phyloP scores from a whole-genome alignment of 92 coral and sea anemone genomes.

The Zoanthus sociatus region DNA sequence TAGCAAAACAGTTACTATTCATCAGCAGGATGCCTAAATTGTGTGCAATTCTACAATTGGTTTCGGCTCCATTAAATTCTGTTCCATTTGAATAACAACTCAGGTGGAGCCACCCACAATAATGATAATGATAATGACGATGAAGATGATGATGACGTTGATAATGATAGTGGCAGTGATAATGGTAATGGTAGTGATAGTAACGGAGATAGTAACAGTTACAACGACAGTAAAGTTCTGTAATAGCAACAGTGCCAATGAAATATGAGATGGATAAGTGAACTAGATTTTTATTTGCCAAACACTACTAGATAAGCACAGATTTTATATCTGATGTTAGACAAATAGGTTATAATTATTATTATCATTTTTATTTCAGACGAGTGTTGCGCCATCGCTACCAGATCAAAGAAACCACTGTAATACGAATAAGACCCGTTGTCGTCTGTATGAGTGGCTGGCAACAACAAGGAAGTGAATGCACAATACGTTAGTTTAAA shows the following conservation, averaged over 20 bases:
- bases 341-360: not conserved
- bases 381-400: conserved; percentile 9
- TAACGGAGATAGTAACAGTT: not conserved
- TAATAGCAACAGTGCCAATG: not conserved
- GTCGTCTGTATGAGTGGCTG: conserved; percentile 31
- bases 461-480: conserved; percentile 38
- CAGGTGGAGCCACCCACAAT: too few relatives aligned
- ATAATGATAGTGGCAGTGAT: not conserved
- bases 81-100: too few relatives aligned
- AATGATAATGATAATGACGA: too few relatives aligned
- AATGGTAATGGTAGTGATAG: not conserved
- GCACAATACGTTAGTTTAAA: conserved; percentile 43
- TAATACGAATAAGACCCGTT: conserved; percentile 5
- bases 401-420: not conserved
- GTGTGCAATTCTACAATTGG: too few relatives aligned
- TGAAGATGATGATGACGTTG: too few relatives aligned
- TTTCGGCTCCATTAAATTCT: too few relatives aligned
- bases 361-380: not conserved
- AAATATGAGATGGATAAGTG: too few relatives aligned
- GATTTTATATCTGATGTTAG: not conserved
- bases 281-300: too few relatives aligned
- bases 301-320: too few relatives aligned
- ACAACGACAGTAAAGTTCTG: not conserved
- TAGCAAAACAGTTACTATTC: too few relatives aligned
- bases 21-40: too few relatives aligned